Conservation (phyloP, 2,797 vertebrate genomes). For the Leptoclinus maculatus region DNA sequence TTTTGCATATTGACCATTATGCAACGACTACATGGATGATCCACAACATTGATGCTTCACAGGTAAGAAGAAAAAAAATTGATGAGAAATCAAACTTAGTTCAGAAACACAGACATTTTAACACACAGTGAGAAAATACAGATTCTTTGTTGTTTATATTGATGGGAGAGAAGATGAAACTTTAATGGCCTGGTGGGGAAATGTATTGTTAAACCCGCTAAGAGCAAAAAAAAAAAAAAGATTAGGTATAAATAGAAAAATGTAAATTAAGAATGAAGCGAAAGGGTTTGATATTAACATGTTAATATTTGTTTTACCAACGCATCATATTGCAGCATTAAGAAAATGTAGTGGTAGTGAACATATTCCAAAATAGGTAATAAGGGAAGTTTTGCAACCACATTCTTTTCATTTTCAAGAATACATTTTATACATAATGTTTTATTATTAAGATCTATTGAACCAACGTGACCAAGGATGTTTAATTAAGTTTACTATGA, state of each 20-base stretch:
- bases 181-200: background rate
- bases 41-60: background rate
- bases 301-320: background rate
- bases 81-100: background rate
- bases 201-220: background rate
- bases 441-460: too few species aligned
- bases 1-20: slow-evolving; percentile 30
- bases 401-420: background rate
- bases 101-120: background rate
- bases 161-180: background rate
- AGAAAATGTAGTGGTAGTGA: background rate
- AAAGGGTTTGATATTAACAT: background rate
- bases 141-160: slow-evolving; percentile 1
- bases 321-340: background rate
- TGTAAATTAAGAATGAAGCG: background rate
- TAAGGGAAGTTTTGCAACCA: background rate
- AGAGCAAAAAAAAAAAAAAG: background rate
- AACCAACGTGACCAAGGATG: background rate
- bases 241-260: background rate
- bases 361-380: background rate
- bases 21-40: slow-evolving; percentile 22
- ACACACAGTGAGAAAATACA: background rate
- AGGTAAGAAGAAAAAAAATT: slow-evolving; percentile 33
- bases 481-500: background rate
- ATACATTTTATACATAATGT: background rate